Percentiles rank a stretch among this genome's conserved stretches.
Evolutionary conservation across 2,888 invertebrate species (phyloP).

Genomic region (Xylota sylvarum): DNA sequence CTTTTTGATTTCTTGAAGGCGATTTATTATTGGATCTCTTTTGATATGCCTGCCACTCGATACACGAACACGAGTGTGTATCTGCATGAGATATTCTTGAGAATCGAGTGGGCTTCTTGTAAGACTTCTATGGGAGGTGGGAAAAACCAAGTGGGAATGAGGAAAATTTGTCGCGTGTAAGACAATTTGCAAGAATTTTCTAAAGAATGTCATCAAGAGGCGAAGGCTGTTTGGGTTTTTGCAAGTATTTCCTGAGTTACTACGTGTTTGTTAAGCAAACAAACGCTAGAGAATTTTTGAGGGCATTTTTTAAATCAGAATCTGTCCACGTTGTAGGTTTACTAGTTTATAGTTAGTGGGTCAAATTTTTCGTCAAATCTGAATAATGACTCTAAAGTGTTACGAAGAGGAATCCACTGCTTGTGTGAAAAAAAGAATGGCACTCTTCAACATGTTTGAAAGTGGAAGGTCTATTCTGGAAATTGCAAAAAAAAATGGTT

Average conservation of each 20-base stretch:
- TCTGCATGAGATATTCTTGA: not conserved
- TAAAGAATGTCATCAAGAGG: not conserved
- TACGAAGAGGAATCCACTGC: no score
- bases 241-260: no score
- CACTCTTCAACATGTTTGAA: no score
- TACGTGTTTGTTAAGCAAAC: not conserved
- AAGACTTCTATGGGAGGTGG: not conserved
- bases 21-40: slow-evolving; percentile 11
- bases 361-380: no score
- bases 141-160: no score
- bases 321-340: not conserved
- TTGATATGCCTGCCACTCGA: not conserved
- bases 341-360: no score
- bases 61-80: not conserved
- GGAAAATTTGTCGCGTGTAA: slow-evolving; percentile 9
- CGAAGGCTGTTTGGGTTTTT: no score
- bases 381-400: no score
- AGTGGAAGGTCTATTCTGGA: no score
- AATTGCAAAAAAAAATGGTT: no score
- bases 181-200: not conserved
- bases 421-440: no score
- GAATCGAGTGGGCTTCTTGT: slow-evolving; percentile 1
- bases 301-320: not conserved
- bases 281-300: not conserved
- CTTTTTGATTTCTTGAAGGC: not conserved